phyloP scores from a whole-genome alignment of 1,140 invertebrate genomes.

The Ditylenchus dipsaci region DNA sequence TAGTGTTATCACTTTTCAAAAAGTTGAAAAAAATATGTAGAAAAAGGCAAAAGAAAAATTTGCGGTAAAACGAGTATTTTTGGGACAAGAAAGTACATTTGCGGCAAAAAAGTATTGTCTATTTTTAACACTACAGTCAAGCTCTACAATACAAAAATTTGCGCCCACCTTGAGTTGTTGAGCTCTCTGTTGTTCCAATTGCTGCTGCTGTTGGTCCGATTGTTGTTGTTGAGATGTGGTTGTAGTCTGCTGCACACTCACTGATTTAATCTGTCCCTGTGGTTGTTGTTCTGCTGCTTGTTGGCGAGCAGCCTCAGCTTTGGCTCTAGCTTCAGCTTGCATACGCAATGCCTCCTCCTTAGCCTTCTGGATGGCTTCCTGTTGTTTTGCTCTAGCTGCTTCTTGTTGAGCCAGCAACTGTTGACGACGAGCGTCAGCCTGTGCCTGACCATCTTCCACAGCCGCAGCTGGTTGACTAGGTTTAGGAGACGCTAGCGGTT shows the following conservation, averaged over 20 bases:
- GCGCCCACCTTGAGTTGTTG: constrained; percentile 9
- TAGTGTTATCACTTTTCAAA: no score
- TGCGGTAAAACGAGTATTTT: no score
- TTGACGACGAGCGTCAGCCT: not conserved
- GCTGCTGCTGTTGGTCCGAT: constrained; percentile 13
- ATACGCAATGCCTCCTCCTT: constrained; percentile 21
- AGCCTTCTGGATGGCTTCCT: constrained; percentile 25
- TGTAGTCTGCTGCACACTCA: not conserved
- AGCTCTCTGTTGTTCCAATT: not conserved
- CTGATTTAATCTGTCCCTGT: constrained; percentile 15
- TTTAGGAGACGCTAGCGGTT: not conserved
- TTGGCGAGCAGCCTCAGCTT: constrained; percentile 22
- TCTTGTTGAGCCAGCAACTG: not conserved
- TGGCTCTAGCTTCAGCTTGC: constrained; percentile 26
- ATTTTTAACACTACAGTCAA: no score
- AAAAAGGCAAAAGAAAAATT: no score
- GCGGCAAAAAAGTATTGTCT: no score
- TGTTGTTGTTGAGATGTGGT: constrained; percentile 11
- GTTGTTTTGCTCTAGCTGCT: constrained; percentile 12
- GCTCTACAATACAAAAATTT: not conserved
- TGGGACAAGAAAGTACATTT: no score
- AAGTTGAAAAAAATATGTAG: no score
- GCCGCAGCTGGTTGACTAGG: not conserved
- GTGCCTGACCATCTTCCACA: not conserved
- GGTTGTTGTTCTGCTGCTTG: not conserved